Evolutionary conservation across 1,140 invertebrate species (phyloP), one percentile per base, ranked within the genome.

Genomic region (Drosophila subobscura): DNA sequence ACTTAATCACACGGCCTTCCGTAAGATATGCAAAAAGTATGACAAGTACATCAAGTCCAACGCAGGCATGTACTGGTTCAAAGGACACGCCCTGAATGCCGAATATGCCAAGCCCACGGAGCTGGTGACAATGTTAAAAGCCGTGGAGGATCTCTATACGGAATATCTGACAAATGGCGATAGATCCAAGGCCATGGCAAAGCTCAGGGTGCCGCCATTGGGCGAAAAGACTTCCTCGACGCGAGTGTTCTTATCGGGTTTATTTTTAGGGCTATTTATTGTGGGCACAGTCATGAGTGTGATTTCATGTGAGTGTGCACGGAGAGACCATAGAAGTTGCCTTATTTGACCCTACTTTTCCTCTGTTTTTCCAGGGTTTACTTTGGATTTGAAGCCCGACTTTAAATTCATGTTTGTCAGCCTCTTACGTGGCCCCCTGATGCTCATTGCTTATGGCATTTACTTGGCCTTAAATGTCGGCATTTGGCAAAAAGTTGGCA

Each of bases 11-110:
- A 99, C 98, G 5, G 99, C 98, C 0, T 99, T 99, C 92, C 94
- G 98, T 50, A 99, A 99, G 93, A 99, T 99, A 85, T 93, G 99
- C 29, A 99, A 99, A 91, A 99, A 99, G 92, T 98, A 99, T 92
- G 99, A 99, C 92, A 99, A 99, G 91, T 12, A 72, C 10, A 4
- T 88, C 0, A 68, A 55, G 5, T 72, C 83, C 1, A 5, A 12
- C 0, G 23, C 8, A 2, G 83, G 66, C 0, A 5, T 10, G 0
- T 0, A 2, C 0, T 88, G 83, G 83, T 88, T 67, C 10, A 10
- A 20, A 0, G 10, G 27, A 1, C n/a, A 50, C n/a, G 57, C 70
- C 1, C 0, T 22, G 0, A 14, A 5, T 3, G 57, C 75, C 0
- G n/a, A 27, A 0, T 86, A 79, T 6, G 29, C 49, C 14, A 4